Evolutionary conservation across 2,113 vertebrate genomes (phyloP).

Genomic region (Pandion haliaetus): DNA sequence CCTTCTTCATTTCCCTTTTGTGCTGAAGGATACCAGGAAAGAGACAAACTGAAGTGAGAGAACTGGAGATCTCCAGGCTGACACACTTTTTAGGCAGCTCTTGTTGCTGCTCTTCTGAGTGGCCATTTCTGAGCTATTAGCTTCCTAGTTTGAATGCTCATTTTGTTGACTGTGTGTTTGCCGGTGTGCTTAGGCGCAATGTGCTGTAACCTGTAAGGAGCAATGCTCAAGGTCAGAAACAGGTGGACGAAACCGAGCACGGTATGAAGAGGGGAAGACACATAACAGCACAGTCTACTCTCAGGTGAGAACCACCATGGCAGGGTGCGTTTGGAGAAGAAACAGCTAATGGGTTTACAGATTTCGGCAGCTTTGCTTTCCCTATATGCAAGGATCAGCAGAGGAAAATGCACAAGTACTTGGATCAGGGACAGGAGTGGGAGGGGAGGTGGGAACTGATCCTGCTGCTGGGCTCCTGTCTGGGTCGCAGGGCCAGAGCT

Average conservation of each 20-base stretch:
- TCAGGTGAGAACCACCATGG: background rate
- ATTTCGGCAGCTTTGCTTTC: background rate
- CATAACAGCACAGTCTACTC: rapidly evolving
- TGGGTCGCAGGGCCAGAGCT: background rate
- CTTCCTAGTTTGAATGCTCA: background rate
- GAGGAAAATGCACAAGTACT: background rate
- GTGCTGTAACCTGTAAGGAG: background rate
- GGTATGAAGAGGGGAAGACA: background rate
- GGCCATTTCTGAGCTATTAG: background rate
- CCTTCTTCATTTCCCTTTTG: background rate
- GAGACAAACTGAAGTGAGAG: background rate
- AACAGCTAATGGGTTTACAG: background rate
- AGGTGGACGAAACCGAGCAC: background rate
- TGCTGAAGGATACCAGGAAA: background rate
- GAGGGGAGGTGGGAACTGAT: background rate
- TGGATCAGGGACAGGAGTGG: background rate
- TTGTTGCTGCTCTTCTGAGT: background rate
- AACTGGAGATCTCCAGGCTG: background rate
- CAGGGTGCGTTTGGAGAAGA: background rate
- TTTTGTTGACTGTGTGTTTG: background rate
- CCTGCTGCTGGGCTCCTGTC: background rate
- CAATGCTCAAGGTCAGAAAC: background rate
- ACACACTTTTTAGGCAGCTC: background rate
- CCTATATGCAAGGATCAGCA: background rate
- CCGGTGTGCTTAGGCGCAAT: background rate